A percentile compares a stretch with the other conserved stretches of the same genome.
phyloP scores from a whole-genome alignment of 2,113 vertebrate genomes.

The Scomber scombrus region DNA sequence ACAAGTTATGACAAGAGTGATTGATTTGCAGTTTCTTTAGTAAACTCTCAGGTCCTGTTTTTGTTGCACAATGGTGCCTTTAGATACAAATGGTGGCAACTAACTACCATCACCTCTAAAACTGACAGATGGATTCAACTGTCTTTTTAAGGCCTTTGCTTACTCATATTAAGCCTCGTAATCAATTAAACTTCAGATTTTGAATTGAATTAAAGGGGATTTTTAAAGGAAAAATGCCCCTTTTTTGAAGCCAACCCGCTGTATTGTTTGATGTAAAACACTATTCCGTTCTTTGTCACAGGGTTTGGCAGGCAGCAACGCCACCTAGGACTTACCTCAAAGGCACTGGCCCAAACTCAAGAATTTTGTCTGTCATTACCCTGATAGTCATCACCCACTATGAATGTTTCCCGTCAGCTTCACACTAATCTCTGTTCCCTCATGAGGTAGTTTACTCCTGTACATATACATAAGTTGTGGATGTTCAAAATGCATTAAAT shows the following conservation, averaged over 20 bases:
- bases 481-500: too few relatives aligned
- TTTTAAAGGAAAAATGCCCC: not conserved
- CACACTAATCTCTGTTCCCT: constrained; percentile 22
- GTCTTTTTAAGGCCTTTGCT: not conserved
- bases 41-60: not conserved
- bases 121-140: too few relatives aligned
- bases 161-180: not conserved
- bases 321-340: not conserved
- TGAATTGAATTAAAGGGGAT: not conserved
- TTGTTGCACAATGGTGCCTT: not conserved
- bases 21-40: too few relatives aligned
- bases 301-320: constrained; percentile 11
- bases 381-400: constrained; percentile 39
- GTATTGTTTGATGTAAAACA: constrained; percentile 1
- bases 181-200: not conserved
- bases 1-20: not conserved
- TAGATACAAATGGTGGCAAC: not conserved
- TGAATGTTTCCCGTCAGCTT: not conserved
- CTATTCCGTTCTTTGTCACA: constrained; percentile 11
- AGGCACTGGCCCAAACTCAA: constrained; percentile 45
- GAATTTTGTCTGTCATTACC: constrained; percentile 34
- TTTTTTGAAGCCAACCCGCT: not conserved
- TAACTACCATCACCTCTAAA: not conserved
- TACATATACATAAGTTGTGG: not conserved
- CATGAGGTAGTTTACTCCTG: not conserved